A percentile compares a stretch with the other conserved stretches of the same genome.
Evolutionary conservation across 2,888 invertebrate species (phyloP).

Genomic region (Dendrolimus pini): DNA sequence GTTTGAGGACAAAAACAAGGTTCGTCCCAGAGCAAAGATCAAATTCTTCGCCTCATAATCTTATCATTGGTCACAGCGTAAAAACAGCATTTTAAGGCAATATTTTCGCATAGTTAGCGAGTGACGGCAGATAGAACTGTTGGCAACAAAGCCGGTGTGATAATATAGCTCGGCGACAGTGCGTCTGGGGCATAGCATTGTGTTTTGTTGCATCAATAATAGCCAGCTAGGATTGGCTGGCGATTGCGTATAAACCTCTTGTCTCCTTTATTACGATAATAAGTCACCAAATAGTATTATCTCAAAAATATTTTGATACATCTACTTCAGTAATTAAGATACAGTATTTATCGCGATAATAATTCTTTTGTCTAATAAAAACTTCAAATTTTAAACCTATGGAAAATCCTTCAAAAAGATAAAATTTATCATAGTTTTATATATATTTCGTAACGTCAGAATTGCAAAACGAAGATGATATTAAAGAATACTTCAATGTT

Average conservation of each 20-base stretch:
- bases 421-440: not conserved
- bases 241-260: not conserved
- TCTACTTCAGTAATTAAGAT: no score
- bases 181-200: conserved; percentile 57
- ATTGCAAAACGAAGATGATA: not conserved
- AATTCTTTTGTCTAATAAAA: not conserved
- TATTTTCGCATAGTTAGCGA: no score
- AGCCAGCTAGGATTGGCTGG: conserved; percentile 18
- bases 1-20: no score
- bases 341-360: not conserved
- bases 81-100: no score
- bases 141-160: conserved; percentile 48
- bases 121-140: conserved; percentile 25
- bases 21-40: no score
- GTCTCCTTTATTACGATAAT: not conserved
- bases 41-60: no score
- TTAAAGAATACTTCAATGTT: not conserved
- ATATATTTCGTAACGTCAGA: not conserved
- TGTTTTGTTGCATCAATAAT: conserved; percentile 53
- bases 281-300: not conserved
- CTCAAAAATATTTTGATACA: not conserved
- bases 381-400: not conserved
- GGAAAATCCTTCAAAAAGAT: not conserved
- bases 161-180: conserved; percentile 56
- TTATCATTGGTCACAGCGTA: no score